Evolutionary conservation across 2,113 vertebrate species (phyloP).

Genomic region (Pyrgilauda ruficollis): DNA sequence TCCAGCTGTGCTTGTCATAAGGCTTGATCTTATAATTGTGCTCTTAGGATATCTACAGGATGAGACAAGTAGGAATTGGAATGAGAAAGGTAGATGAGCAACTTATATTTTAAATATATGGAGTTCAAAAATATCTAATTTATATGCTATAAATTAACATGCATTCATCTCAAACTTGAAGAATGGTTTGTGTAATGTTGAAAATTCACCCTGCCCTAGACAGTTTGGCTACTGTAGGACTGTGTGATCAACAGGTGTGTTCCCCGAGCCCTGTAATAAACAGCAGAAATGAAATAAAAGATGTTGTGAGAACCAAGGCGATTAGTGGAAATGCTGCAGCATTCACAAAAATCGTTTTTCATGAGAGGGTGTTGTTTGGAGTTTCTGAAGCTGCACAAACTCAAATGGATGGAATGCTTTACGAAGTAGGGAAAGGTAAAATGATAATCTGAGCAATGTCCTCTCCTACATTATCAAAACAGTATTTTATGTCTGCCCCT

Average conservation of each 20-base stretch:
- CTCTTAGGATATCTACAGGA: slow-evolving; percentile 42
- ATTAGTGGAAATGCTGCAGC: background rate
- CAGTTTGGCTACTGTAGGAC: background rate
- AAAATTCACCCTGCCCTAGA: background rate
- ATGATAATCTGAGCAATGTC: background rate
- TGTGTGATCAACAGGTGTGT: background rate
- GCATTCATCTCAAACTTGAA: background rate
- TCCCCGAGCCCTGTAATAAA: rapidly evolving
- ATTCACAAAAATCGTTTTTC: background rate
- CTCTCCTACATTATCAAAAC: background rate
- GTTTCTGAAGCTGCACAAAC: background rate
- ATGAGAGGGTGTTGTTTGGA: background rate
- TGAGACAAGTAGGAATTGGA: slow-evolving; percentile 34
- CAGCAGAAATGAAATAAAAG: background rate
- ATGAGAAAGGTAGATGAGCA: background rate
- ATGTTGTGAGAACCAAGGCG: background rate
- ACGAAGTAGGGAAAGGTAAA: background rate
- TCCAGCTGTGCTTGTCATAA: slow-evolving; percentile 33
- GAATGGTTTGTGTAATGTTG: background rate
- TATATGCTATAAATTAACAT: background rate
- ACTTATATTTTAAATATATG: background rate
- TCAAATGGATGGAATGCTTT: background rate
- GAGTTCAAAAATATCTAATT: background rate
- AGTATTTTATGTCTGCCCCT: background rate
- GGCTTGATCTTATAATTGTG: slow-evolving; percentile 46